Base-by-base conservation (phyloP, 2,113 vertebrate species). In the Silurus glanis region DNA sequence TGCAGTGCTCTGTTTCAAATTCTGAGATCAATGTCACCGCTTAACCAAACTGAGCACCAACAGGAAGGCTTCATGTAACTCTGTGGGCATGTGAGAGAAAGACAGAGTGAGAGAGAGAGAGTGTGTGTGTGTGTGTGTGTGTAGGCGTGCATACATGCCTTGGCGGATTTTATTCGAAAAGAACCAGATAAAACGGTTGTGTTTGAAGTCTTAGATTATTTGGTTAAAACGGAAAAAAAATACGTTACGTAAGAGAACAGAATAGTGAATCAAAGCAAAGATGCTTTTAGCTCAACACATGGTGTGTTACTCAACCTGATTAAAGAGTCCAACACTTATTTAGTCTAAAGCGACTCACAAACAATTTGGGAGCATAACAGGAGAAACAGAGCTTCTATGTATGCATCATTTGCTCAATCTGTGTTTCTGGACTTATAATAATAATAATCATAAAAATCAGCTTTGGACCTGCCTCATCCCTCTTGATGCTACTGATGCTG, bases 31-130 rank as follows among this genome's bases (percentile, higher is more conserved):
- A 61, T n/a, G 69, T 23, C 21, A 58, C 58, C 8, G 19, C 47
- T 23, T 56, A 49, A 79, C 28, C 37, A 74, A 19, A 49, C n/a
- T 14, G 53, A 80, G 53, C 9, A 14, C 25, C 45, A 59, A 47
- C 58, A 83, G 78, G 72, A 85, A 87, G 72, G 83, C 14, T 80
- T 88, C 59, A 47, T 72, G 55, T 83, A 79, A 78, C 72, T 55
- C 10, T 53, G 23, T 59, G 13, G 45, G 8, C 25, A 49, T 56
- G 64, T 83, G 71, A 71, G 80, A 79, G 83, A 74, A 71, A n/a
- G 17, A 37, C 71, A 6, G 47, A 62, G 25, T 17, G 58, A 9
- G 53, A 25, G 55, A n/a, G 55, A 7, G 25, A n/a, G 55, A 49
- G 79, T 74, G 67, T 75, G 66, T 37, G 37, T 58, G 53, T 58